Base-by-base conservation (phyloP, 2,888 invertebrate genomes). In the Prenolepis imparis region DNA sequence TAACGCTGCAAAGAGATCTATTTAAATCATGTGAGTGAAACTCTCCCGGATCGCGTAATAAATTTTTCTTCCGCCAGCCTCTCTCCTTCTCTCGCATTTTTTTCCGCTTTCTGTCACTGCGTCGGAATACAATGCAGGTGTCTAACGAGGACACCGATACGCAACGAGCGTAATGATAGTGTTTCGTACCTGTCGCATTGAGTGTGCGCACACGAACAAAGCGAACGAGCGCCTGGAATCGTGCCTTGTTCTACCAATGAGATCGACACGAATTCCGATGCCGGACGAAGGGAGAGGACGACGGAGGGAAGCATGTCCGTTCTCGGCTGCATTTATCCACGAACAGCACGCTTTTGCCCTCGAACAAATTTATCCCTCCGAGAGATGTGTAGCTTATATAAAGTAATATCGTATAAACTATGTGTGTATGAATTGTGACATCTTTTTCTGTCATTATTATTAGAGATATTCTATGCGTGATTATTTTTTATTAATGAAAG, bases 61-160 rank as follows among this genome's bases (percentile, higher is more conserved):
- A 52, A 77, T 67, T 9, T 55, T 67, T 39, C n/a, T 77, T 39
- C 12, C 61, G n/a, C 8, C 57, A 12, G 61, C 61, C 39, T 73
- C 41, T 61, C 61, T 24, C 18, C 48, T 44, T 61, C 28, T 28
- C 41, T 41, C 21, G 52, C 52, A 55, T 28, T 77, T 59, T 39
- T 68, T 59, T 24, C n/a, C 32, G 44, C 52, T 72, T 59, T 80
- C 44, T 18, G 57, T 70, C 36, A 12, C 57, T 3, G 36, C 44
- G n/a, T 80, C 59, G 70, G 52, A 59, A 80, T 80, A 59, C 73
- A 44, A 73, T 18, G 78, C 73, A 55, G 59, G 44, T 73, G 72
- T 44, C 36, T 73, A 80, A 80, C 73, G 78, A 80, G 78, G 78
- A 72, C 73, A 59, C 48, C 73, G 78, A 80, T 80, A 72, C 68